A percentile compares a stretch with the other conserved stretches of the same genome.
phyloP scores from a whole-genome alignment of 2,888 invertebrate species.

The Onthophagus sagittarius region DNA sequence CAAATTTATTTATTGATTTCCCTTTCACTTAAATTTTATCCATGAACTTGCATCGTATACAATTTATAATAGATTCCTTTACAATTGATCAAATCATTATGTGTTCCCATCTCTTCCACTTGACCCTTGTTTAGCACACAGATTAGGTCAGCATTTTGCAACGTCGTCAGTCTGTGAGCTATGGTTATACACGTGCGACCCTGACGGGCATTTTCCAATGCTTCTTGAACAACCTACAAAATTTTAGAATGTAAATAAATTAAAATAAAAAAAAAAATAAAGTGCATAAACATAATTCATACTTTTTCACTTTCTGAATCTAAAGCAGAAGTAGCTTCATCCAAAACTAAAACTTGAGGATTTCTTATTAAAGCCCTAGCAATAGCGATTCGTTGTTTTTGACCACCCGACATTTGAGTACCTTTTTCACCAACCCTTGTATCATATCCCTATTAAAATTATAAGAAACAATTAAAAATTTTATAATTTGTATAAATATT shows the following conservation, averaged over 20 bases:
- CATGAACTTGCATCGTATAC: constrained; percentile 45
- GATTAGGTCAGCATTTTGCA: constrained; percentile 75
- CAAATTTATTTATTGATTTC: not conserved
- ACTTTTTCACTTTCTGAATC: constrained; percentile 85
- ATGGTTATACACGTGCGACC: constrained; percentile 84
- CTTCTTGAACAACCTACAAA: constrained; percentile 75
- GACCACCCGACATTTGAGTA: constrained; percentile 76
- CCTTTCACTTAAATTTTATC: not conserved
- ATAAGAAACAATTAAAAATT: not conserved
- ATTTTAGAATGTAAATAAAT: not conserved
- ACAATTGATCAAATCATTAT: constrained; percentile 59
- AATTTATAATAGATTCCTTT: constrained; percentile 63
- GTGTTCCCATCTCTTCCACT: constrained; percentile 69
- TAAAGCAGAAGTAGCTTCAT: constrained; percentile 87
- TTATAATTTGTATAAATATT: constrained; percentile 18
- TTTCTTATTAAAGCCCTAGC: constrained; percentile 80
- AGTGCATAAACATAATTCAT: constrained; percentile 15
- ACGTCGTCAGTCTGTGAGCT: constrained; percentile 81
- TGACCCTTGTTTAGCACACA: constrained; percentile 68
- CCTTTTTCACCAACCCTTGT: constrained; percentile 77
- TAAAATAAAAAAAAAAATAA: not conserved
- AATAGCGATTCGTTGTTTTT: constrained; percentile 86
- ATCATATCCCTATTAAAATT: constrained; percentile 64
- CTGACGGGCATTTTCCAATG: constrained; percentile 73
- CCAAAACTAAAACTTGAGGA: constrained; percentile 72